These are phyloP conservation scores for Bombyx mandarina DNA, from an alignment of 1,140 invertebrate genomes.

Conservation along the genomic window DNA sequence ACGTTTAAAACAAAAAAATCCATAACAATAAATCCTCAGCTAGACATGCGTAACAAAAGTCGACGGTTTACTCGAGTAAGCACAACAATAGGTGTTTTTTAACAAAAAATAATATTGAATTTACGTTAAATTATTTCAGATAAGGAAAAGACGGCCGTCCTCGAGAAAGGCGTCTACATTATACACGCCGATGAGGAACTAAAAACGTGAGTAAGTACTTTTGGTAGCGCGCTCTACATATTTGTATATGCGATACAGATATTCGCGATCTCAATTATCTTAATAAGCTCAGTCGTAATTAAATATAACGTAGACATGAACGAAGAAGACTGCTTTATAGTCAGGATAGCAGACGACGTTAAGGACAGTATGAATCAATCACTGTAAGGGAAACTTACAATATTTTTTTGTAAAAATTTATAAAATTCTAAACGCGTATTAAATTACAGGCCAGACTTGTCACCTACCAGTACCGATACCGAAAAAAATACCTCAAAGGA, in stretches of 20 bases:
- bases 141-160: conserved; percentile 25
- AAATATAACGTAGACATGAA: conserved; percentile 27
- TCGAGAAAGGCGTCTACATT: conserved; percentile 28
- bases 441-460: conserved; percentile 6
- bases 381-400: conserved; percentile 5
- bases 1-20: too few species aligned
- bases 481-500: conserved; percentile 19
- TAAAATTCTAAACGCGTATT: neutral
- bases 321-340: conserved; percentile 41
- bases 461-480: conserved; percentile 10
- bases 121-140: conserved; percentile 21
- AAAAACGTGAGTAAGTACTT: conserved; percentile 47
- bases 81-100: neutral
- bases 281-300: conserved; percentile 10
- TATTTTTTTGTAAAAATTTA: neutral
- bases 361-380: conserved; percentile 10
- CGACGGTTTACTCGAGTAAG: too few species aligned
- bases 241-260: conserved; percentile 2
- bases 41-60: too few species aligned
- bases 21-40: too few species aligned
- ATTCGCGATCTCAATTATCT: conserved; percentile 8
- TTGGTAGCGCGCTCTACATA: conserved; percentile 9
- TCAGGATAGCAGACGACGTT: conserved; percentile 16
- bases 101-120: neutral
- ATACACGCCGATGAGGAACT: conserved; percentile 24